Evolutionary conservation across 2,888 invertebrate genomes (phyloP), one percentile per base, ranked within the genome.

Genomic region (Drosophila trichaetosa): DNA sequence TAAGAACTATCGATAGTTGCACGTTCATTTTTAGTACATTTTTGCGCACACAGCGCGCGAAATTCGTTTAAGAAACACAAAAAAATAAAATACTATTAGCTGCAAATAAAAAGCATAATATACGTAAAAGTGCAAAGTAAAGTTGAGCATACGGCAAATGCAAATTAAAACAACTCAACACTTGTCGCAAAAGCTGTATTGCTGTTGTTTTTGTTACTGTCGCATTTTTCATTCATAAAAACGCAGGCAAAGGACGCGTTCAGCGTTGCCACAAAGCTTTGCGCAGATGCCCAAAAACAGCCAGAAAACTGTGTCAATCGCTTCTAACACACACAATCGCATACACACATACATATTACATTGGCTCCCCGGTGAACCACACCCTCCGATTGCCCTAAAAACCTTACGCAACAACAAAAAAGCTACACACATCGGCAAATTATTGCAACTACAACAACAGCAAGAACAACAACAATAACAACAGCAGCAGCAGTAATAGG

Each of bases 361-460:
- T 67, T 69, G 69, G 66, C 73, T 75, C 72, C 85, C 77, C 85
- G 73, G 76, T 82, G 87, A 91, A 90, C 91, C 91, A 91, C 91
- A 91, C 91, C 91, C 91, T 91, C 90, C 79, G 82, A 80, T 82
- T 91, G 91, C 82, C 91, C 91, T 89, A 91, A 86, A 91, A 91
- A 82, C 88, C 86, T 87, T 87, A 87, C 89, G 87, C 89, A 87
- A 89, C 84, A 87, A 89, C 82, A 87, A 84, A 69, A 87, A 84
- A 69, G 71, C 72, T 48, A 69, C 72, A 78, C 57, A 79, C 72
- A 73, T 69, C 69, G 69, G 65, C 75, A 77, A 87, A 79, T 82
- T 75, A 83, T 79, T 82, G 82, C 76, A 87, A 62, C 63, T 72
- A 60, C 33, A 57, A 51, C 24, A 65, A 67, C 33, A 66, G 51